Base-by-base conservation (phyloP, 2,888 invertebrate species). In the Chesias legatella region DNA sequence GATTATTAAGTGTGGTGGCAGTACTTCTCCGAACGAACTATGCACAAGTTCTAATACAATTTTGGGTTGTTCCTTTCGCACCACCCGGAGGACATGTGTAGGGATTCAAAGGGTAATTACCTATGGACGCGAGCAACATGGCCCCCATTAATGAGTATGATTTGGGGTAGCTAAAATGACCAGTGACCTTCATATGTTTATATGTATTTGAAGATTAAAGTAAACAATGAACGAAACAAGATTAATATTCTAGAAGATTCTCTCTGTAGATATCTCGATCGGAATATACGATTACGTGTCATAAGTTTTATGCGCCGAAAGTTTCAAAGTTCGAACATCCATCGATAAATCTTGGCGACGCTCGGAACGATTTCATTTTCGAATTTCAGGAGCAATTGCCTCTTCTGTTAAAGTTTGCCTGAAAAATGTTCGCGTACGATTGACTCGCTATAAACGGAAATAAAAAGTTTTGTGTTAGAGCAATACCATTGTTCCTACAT, bases 311-410 rank as follows among this genome's bases (percentile, higher is more conserved):
- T 83, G 73, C 77, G 78, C 77, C 68, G 63, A 84, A 84, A 86
- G 80, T 85, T 88, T 81, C 77, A 79, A 85, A 86, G 85, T 85
- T 84, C 77, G 83, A 86, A 81, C 85, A 84, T 85, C 77, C 79
- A 85, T 84, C 88, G 81, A 88, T 88, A 88, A 88, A 86, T 88
- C 88, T 88, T 81, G 79, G 86, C 82, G 86, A 83, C 84, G 84
- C 83, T 84, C 75, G 71, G 78, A 80, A 84, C 85, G 86, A 85
- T 86, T 88, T 88, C 86, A 88, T 88, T 88, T 88, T 88, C 88
- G 88, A 84, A 86, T 86, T 86, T 86, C 88, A 84, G 86, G 82
- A 88, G 75, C 88, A 85, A 88, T 88, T 88, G 85, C 84, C 82
- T 81, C 84, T 76, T 84, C 83, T 86, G 88, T 88, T 86, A 85